Base-by-base conservation (phyloP, 2,113 vertebrate species). In the Dolichallabes microphthalmus region DNA sequence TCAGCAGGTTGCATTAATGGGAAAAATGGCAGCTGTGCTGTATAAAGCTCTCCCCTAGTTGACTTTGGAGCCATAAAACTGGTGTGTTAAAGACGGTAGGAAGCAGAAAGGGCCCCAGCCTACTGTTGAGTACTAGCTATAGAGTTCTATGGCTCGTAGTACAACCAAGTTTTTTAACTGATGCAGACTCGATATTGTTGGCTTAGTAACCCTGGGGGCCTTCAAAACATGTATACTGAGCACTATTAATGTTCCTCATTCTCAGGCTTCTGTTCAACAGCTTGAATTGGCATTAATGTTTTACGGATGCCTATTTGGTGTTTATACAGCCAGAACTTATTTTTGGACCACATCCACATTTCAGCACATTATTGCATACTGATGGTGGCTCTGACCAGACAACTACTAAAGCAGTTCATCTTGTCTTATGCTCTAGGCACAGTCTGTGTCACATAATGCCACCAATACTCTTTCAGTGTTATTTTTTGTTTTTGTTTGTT, bases 171-270 rank as follows among this genome's bases (percentile, higher is more conserved):
- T 55, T 85, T 73, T 85, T 45, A 63, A 19, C 63, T 58, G 22
- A 71, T 39, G 32, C 68, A 64, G 35, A 25, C 73, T 57, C n/a
- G 2, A 80, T 77, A 68, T 69, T 58, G 64, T 84, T 53, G 77
- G 69, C 63, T 39, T 69, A 61, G 80, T 77, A 58, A 86, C 86
- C 87, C 84, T 45, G 39, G 87, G 78, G 86, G 82, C 77, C 82
- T 88, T 57, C 50, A 83, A 80, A 61, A 10, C 57, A 71, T 58
- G 69, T 71, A 76, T 71, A 45, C 50, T 27, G 20, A 58, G 66
- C 77, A 88, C 60, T 80, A 83, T 32, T 57, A n/a, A 61, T 55
- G 57, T 39, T 80, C 7, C 52, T 19, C 30, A 58, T 52, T 50
- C 52, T 85, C 78, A 68, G 53, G 61, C 83, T 73, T 61, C 69